A percentile compares a stretch with the other conserved stretches of the same genome.
Evolutionary conservation across 2,888 invertebrate species (phyloP).

Genomic region (Disparrhopalites patrizii): DNA sequence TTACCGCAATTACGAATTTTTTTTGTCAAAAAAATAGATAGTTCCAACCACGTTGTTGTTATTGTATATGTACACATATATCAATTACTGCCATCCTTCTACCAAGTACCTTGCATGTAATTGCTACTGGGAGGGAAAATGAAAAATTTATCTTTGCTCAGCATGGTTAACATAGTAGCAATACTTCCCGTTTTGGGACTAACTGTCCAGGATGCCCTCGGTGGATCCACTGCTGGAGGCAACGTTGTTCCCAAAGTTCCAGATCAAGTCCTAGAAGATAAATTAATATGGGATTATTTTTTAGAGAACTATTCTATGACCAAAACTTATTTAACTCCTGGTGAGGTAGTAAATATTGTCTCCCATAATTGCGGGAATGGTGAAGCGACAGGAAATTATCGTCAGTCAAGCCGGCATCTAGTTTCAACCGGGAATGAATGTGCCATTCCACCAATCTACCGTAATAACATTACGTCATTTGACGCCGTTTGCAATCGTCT

Average conservation of each 20-base stretch:
- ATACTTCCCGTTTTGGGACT: background rate
- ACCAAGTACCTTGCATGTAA: no score
- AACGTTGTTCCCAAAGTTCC: background rate
- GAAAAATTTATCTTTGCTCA: background rate
- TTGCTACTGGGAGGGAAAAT: background rate
- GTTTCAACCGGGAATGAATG: background rate
- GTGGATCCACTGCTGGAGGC: background rate
- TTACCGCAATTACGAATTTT: no score
- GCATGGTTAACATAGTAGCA: background rate
- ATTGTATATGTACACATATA: no score
- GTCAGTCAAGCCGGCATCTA: no score
- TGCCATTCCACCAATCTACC: background rate
- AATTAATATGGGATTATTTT: conserved; percentile 36
- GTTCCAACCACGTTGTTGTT: no score
- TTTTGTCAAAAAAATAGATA: no score
- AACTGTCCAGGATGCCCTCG: background rate
- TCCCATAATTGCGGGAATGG: conserved; percentile 21
- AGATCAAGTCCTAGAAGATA: background rate
- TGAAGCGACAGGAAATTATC: background rate
- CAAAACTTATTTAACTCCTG: conserved; percentile 26
- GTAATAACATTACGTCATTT: conserved; percentile 23
- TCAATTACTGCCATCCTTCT: no score
- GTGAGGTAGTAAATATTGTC: conserved; percentile 30
- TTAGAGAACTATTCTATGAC: conserved; percentile 40
- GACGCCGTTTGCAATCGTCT: conserved; percentile 31